Evolutionary conservation across 1,140 invertebrate genomes (phyloP).

Genomic region (Pseudomyrmex concolor): DNA sequence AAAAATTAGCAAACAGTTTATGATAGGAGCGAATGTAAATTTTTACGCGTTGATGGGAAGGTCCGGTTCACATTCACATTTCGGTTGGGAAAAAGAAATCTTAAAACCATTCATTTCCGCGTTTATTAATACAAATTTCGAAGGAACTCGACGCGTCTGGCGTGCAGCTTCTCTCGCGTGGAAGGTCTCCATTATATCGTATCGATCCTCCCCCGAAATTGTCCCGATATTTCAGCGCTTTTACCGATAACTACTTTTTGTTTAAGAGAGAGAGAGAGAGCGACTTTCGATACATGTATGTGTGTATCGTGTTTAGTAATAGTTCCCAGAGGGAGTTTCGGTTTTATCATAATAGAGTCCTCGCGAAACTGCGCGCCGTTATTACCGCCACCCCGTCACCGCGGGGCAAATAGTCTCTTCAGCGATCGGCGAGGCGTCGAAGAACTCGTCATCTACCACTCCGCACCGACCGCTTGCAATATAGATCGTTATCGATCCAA

Average conservation of each 20-base stretch:
- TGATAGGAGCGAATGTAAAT: no score
- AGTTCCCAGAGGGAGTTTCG: conserved; percentile 39
- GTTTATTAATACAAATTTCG: no score
- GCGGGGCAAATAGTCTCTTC: conserved; percentile 55
- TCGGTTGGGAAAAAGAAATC: no score
- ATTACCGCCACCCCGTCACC: conserved; percentile 45
- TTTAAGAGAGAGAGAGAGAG: not conserved
- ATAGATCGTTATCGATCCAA: conserved; percentile 67
- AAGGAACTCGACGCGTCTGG: no score
- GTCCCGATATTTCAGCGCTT: not conserved
- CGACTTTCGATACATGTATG: conserved; percentile 10
- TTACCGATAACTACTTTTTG: conserved; percentile 42
- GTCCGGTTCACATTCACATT: no score
- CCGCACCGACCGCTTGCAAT: conserved; percentile 45
- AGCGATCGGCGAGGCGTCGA: conserved; percentile 48
- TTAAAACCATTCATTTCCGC: no score
- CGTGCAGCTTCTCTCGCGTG: not conserved
- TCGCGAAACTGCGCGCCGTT: conserved; percentile 28
- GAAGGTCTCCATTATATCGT: not conserved
- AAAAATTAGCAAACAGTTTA: no score
- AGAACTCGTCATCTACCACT: conserved; percentile 66
- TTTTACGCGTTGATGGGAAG: no score
- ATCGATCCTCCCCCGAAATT: not conserved
- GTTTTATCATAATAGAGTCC: conserved; percentile 52
- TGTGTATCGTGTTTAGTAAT: conserved; percentile 38